Evolutionary conservation across 2,888 invertebrate genomes (phyloP).

Genomic region (Euspilapteryx auroguttella): DNA sequence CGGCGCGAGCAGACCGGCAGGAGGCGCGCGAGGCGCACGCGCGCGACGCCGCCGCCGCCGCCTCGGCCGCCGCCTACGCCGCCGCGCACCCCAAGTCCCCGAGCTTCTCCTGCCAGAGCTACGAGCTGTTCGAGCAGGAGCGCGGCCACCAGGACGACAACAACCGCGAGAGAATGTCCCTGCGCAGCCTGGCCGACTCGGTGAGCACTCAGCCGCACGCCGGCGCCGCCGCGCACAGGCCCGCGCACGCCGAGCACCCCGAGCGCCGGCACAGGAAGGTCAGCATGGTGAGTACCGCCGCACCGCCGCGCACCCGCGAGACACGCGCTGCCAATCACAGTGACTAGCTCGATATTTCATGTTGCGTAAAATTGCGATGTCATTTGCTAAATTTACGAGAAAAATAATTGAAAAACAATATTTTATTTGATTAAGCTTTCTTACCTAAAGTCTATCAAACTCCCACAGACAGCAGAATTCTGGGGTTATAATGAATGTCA

Average conservation of each 20-base stretch:
- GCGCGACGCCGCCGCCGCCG: slow-evolving; percentile 65
- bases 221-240: slow-evolving; percentile 61
- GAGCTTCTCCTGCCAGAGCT: slow-evolving; percentile 89
- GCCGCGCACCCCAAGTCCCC: slow-evolving; percentile 79
- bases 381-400: too few relatives aligned
- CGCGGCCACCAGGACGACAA: slow-evolving; percentile 88
- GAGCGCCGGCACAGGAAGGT: slow-evolving; percentile 77
- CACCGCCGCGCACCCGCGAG: slow-evolving; percentile 15
- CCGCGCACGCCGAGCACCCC: slow-evolving; percentile 11
- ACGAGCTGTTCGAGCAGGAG: slow-evolving; percentile 89
- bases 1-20: slow-evolving; percentile 66
- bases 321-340: slow-evolving; percentile 3
- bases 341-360: not conserved
- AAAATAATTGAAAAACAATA: too few relatives aligned
- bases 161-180: slow-evolving; percentile 89
- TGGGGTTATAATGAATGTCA: too few relatives aligned
- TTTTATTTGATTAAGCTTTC: too few relatives aligned
- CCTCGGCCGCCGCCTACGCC: slow-evolving; percentile 65
- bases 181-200: slow-evolving; percentile 85
- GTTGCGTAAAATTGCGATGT: too few relatives aligned
- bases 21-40: slow-evolving; percentile 63
- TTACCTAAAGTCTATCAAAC: too few relatives aligned
- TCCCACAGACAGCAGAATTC: too few relatives aligned
- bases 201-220: slow-evolving; percentile 78
- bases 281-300: slow-evolving; percentile 80